These are phyloP conservation scores for Pseudotriccus pelzelni DNA, from an alignment of 2,797 vertebrate genomes.

Conservation along the genomic window DNA sequence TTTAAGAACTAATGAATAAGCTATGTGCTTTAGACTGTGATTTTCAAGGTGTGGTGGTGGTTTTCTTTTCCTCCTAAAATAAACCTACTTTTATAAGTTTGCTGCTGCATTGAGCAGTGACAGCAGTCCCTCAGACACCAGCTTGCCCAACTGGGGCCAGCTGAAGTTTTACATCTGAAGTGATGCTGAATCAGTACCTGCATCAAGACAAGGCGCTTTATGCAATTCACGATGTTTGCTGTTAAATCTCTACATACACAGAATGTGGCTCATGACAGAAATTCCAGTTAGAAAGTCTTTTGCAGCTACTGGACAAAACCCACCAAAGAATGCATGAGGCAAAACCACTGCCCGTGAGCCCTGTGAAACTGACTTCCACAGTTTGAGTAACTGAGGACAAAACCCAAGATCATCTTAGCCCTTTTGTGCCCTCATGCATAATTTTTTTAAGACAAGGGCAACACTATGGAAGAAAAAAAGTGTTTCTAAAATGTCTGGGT, in stretches of 20 bases:
- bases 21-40: not conserved
- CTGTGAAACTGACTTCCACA: not conserved
- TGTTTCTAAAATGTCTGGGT: not conserved
- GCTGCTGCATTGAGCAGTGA: not conserved
- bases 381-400: not conserved
- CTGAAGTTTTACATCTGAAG: not conserved
- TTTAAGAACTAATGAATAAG: not conserved
- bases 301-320: not conserved
- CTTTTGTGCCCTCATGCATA: not conserved
- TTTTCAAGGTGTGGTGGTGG: not conserved
- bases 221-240: not conserved
- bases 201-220: accelerated
- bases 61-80: not conserved
- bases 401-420: not conserved
- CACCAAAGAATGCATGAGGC: not conserved
- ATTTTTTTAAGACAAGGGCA: not conserved
- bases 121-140: not conserved
- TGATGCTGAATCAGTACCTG: accelerated
- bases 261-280: not conserved
- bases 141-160: constrained; percentile 24
- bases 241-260: not conserved
- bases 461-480: not conserved
- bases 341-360: not conserved
- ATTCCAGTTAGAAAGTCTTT: not conserved
- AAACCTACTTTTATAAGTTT: not conserved